Evolutionary conservation across 2,113 vertebrate species (phyloP), one percentile per base, ranked within the genome.

Genomic region (Chamaetylas fuelleborni): DNA sequence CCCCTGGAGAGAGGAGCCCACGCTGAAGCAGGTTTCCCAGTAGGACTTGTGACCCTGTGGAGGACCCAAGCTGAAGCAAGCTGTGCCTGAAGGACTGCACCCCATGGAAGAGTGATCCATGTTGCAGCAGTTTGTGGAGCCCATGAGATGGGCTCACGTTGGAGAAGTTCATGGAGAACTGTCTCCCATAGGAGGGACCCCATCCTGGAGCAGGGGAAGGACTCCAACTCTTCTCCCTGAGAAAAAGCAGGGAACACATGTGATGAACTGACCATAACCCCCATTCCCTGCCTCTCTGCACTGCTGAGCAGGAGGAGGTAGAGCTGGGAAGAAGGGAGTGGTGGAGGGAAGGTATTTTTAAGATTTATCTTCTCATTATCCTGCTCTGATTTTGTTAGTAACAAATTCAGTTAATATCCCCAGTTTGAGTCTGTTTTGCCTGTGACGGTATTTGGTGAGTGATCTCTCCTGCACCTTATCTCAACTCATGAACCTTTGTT

Each of bases 131-230:
- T 58, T 58, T 23, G n/a, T 36, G 33, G 51, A 73, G 36, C 43
- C 33, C 12, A 4, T 33, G 33, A 65, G 9, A 38, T 38, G 33
- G 19, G 36, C 16, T 73, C 36, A 25, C 0, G 0, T 1, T 88
- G 45, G 43, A 58, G 36, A 45, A 51, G 12, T 58, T 66, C 4
- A 28, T 45, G 58, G 43, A 66, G 43, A 65, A 9, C 15, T 66
- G 33, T 38, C 36, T 66, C 9, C 58, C 7, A 0, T 51, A 36
- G 19, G 33, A 81, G 14, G 8, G 31, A 43, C 22, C 20, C 18
- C 28, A 24, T 5, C 11, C 28, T 58, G 38, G 36, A 81, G 53
- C 38, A 60, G 16, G 69, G n/a, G 15, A 45, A 67, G 28, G 53
- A 20, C 28, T 67, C 43, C 36, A 48, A 1, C 29, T 45, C 51